These are phyloP conservation scores for Syngnathus scovelli DNA, from an alignment of 2,113 vertebrate species.

Conservation along the genomic window DNA sequence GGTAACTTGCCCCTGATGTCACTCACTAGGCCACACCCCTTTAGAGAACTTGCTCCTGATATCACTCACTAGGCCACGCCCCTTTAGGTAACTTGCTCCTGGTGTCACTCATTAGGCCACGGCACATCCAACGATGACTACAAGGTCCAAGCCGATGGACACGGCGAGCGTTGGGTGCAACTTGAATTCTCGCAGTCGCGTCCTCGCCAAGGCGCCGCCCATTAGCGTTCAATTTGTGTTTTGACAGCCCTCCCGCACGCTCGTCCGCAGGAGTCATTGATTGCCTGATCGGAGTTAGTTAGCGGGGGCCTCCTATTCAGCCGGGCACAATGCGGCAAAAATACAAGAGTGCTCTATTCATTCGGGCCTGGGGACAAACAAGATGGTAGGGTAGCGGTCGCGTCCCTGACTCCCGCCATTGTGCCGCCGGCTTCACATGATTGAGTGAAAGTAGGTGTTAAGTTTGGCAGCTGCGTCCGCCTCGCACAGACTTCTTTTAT, in stretches of 20 bases:
- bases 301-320: conserved; percentile 51
- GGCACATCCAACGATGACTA: neutral
- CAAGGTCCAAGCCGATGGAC: too few relatives aligned
- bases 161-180: neutral
- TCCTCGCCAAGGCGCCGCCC: conserved; percentile 57
- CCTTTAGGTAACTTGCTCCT: too few relatives aligned
- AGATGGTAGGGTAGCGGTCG: neutral
- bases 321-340: conserved; percentile 50
- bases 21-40: too few relatives aligned
- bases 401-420: conserved; percentile 12
- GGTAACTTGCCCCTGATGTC: too few relatives aligned
- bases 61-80: too few relatives aligned
- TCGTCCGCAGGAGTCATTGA: conserved; percentile 61
- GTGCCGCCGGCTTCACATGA: conserved; percentile 5
- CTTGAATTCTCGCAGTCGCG: conserved; percentile 12
- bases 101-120: too few relatives aligned
- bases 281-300: conserved; percentile 57
- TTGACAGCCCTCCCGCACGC: conserved; percentile 59
- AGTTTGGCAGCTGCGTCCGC: conserved; percentile 12
- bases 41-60: too few relatives aligned
- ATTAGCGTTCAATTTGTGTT: conserved; percentile 61
- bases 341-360: conserved; percentile 24
- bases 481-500: conserved; percentile 37
- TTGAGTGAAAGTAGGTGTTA: conserved; percentile 16
- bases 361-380: conserved; percentile 10